Conservation (phyloP, 2,113 vertebrate genomes). For the Lasiurus borealis region DNA sequence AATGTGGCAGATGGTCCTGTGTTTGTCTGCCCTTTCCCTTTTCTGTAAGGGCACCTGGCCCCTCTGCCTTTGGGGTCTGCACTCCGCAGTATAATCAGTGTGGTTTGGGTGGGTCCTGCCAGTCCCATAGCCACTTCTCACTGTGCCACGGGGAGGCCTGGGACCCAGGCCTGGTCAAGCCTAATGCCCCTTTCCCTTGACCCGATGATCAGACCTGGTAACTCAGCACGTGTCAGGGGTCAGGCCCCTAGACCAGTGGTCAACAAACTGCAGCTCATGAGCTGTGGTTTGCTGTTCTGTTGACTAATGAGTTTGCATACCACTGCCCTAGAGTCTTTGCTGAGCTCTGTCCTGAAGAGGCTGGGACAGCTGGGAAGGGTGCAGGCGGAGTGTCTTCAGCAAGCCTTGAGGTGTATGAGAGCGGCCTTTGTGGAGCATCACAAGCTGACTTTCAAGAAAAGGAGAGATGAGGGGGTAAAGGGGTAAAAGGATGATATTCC, state of each 20-base stretch:
- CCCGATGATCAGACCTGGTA: too few relatives aligned
- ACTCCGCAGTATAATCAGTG: background rate
- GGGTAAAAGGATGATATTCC: too few relatives aligned
- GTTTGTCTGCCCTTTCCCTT: background rate
- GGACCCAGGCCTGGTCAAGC: background rate
- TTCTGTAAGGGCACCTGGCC: background rate
- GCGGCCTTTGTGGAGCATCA: background rate
- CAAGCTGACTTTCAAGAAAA: background rate
- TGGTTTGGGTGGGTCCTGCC: background rate
- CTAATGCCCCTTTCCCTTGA: background rate
- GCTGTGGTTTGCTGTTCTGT: too few relatives aligned
- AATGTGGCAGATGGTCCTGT: rapidly evolving
- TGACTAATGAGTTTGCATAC: too few relatives aligned
- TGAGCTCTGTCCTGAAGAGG: too few relatives aligned
- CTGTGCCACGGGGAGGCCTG: background rate
- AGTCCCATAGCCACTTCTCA: background rate
- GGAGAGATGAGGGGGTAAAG: background rate
- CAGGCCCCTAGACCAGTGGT: background rate
- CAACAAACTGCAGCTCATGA: too few relatives aligned
- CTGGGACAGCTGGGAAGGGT: background rate
- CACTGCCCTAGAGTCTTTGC: background rate
- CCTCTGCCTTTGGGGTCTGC: background rate
- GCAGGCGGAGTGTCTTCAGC: rapidly evolving
- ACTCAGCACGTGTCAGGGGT: background rate
- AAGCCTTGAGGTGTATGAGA: background rate